These are phyloP conservation scores for Lanistes nyassanus DNA, from an alignment of 1,140 invertebrate species.

Conservation along the genomic window DNA sequence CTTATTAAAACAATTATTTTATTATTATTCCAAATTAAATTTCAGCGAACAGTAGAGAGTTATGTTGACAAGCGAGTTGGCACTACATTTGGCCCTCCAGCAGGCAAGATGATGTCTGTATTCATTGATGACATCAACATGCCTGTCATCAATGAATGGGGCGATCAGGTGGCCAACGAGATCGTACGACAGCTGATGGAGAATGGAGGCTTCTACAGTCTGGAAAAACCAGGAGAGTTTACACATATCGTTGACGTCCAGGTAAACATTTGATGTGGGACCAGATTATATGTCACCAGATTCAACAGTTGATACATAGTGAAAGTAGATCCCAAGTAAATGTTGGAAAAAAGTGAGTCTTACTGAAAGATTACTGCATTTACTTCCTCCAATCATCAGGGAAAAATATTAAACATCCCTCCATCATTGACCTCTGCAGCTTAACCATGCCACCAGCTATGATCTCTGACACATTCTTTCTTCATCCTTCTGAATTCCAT, in stretches of 20 bases:
- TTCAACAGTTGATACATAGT: not conserved
- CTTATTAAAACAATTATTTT: too few species aligned
- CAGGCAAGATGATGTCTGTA: constrained; percentile 90
- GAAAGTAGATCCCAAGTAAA: not conserved
- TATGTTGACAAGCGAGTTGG: constrained; percentile 96
- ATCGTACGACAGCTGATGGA: constrained; percentile 96
- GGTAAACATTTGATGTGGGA: not conserved
- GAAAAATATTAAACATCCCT: too few species aligned
- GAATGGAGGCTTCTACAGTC: constrained; percentile 95
- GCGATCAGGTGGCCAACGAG: constrained; percentile 94
- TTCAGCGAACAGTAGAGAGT: constrained; percentile 91
- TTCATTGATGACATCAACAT: constrained; percentile 97
- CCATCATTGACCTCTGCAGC: too few species aligned
- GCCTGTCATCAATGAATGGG: constrained; percentile 94
- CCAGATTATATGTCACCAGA: too few species aligned
- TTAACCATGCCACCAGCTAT: too few species aligned
- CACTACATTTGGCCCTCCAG: constrained; percentile 91
- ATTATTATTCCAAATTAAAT: not conserved
- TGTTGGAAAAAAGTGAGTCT: not conserved
- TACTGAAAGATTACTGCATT: too few species aligned
- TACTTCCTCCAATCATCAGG: not conserved
- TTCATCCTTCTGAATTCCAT: too few species aligned
- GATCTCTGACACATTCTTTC: too few species aligned
- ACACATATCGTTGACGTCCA: constrained; percentile 88
- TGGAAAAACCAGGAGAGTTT: constrained; percentile 97